Evolutionary conservation across 2,113 vertebrate species (phyloP).

Genomic region (Hystrix cristata): DNA sequence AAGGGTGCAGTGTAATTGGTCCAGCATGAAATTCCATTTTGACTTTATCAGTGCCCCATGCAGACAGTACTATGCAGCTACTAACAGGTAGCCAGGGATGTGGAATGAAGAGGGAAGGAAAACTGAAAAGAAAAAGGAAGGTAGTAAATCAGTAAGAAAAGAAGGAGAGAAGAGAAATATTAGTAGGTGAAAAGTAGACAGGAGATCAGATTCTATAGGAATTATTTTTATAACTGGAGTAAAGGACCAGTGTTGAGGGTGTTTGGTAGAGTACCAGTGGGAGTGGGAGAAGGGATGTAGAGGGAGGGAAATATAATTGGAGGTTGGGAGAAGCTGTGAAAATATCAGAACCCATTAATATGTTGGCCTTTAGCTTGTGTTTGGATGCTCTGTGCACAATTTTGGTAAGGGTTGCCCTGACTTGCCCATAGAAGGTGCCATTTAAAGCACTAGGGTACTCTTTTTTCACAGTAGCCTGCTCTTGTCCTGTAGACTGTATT

Average conservation of each 20-base stretch:
- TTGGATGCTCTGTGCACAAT: too few relatives aligned
- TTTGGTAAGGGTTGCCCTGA: too few relatives aligned
- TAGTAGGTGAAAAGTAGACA: background rate
- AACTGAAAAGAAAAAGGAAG: background rate
- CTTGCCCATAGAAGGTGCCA: too few relatives aligned
- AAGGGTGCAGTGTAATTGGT: background rate
- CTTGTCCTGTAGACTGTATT: too few relatives aligned
- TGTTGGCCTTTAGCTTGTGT: too few relatives aligned
- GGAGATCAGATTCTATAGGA: background rate
- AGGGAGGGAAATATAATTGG: background rate
- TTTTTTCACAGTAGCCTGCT: too few relatives aligned
- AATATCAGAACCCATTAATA: background rate
- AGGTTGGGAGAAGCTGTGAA: background rate
- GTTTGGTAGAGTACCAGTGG: background rate
- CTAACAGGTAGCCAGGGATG: background rate
- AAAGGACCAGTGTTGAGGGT: background rate
- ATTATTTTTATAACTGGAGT: background rate
- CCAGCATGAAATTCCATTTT: background rate
- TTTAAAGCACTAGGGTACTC: too few relatives aligned
- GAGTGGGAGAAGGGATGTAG: background rate
- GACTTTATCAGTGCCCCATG: background rate
- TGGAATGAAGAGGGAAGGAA: background rate
- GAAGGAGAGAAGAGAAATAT: background rate
- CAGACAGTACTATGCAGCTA: background rate
- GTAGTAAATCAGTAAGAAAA: background rate